These are phyloP conservation scores for Peromyscus eremicus DNA, from an alignment of 2,797 vertebrate genomes.

Conservation along the genomic window DNA sequence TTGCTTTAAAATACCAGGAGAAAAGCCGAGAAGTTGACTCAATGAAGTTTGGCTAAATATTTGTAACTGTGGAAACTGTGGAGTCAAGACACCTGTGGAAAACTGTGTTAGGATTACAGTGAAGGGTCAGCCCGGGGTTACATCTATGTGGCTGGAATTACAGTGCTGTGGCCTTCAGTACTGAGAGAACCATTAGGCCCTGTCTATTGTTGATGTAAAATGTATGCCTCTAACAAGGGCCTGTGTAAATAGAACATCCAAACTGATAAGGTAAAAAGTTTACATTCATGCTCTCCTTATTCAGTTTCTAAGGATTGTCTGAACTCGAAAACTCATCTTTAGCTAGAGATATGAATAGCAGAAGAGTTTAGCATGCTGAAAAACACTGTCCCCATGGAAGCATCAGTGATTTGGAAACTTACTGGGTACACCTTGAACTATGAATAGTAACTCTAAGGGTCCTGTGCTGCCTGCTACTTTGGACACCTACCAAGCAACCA, in stretches of 20 bases:
- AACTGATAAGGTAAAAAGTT: constrained; percentile 34
- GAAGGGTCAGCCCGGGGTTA: background rate
- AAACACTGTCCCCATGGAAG: constrained; percentile 16
- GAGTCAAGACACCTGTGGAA: constrained; percentile 32
- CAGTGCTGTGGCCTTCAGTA: background rate
- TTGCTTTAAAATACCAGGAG: background rate
- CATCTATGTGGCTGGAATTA: background rate
- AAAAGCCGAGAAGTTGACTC: background rate
- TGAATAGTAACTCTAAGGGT: background rate
- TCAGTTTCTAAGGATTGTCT: background rate
- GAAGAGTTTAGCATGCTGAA: background rate
- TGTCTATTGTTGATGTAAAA: background rate
- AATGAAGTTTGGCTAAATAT: constrained; percentile 30
- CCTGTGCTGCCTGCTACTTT: background rate
- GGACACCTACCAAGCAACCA: background rate
- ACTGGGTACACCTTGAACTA: background rate
- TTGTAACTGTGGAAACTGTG: constrained; percentile 14
- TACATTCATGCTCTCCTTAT: constrained; percentile 7
- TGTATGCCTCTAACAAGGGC: constrained; percentile 44
- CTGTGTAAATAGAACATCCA: background rate
- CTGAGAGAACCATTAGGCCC: background rate
- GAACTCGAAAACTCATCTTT: constrained; percentile 31
- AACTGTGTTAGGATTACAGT: constrained; percentile 19
- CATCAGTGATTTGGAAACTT: background rate
- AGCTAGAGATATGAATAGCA: constrained; percentile 21